Evolutionary conservation across 2,113 vertebrate genomes (phyloP).

Genomic region (Pomatostomus ruficeps): DNA sequence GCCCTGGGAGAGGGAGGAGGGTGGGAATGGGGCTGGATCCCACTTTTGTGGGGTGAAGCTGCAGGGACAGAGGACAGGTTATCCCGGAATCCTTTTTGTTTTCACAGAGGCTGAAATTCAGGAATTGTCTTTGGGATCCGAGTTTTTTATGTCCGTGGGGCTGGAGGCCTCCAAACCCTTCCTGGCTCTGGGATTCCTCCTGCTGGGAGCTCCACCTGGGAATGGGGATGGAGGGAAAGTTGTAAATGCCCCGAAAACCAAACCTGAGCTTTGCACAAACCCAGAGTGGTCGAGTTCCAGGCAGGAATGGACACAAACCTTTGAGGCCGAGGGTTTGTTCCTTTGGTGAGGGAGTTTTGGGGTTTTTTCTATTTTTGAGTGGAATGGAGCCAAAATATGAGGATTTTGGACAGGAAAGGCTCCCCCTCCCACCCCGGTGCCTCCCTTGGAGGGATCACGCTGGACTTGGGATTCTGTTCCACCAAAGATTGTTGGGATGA

Average conservation of each 20-base stretch:
- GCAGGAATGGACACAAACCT: not conserved
- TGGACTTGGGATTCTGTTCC: constrained; percentile 16
- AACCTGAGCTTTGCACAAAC: not conserved
- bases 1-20: not conserved
- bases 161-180: not conserved
- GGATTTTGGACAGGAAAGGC: not conserved
- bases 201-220: not conserved
- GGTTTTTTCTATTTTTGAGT: not conserved
- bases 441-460: not conserved
- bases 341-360: not conserved
- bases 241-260: not conserved
- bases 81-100: not conserved
- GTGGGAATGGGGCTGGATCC: not conserved
- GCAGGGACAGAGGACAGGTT: not conserved
- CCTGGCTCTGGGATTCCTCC: not conserved
- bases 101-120: not conserved
- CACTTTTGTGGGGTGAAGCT: not conserved
- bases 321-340: not conserved
- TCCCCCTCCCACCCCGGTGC: constrained; percentile 2
- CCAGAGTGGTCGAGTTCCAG: not conserved
- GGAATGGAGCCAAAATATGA: constrained; percentile 9
- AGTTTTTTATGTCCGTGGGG: not conserved
- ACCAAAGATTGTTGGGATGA: not conserved
- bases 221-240: not conserved
- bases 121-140: not conserved